These are phyloP conservation scores for Euplexia lucipara DNA, from an alignment of 2,888 invertebrate genomes.

Conservation along the genomic window DNA sequence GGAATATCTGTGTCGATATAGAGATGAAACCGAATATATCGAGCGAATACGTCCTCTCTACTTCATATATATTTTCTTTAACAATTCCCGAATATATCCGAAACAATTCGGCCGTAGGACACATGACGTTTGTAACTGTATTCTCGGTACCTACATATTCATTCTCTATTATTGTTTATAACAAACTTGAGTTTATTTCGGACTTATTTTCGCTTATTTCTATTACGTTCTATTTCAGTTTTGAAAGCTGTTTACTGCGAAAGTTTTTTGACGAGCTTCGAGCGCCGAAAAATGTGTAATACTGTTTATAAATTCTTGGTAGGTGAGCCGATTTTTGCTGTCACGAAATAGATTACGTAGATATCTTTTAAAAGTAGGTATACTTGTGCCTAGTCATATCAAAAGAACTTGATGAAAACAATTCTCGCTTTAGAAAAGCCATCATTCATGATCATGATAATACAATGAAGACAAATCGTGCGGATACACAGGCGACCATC, in stretches of 20 bases:
- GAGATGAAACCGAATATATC: constrained; percentile 48
- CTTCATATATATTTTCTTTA: constrained; percentile 45
- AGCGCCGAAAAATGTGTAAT: background rate
- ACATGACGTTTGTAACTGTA: constrained; percentile 28
- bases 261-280: background rate
- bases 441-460: constrained; percentile 1
- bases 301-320: background rate
- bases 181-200: constrained; percentile 1
- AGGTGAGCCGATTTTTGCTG: background rate
- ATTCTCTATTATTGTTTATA: background rate
- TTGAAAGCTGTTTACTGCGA: constrained; percentile 11
- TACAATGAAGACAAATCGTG: constrained; percentile 37
- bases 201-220: background rate
- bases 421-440: background rate
- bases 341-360: background rate
- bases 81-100: constrained; percentile 39
- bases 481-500: background rate
- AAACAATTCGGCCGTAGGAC: constrained; percentile 42
- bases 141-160: constrained; percentile 20
- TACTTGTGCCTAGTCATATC: background rate
- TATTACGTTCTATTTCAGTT: constrained; percentile 21
- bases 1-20: constrained; percentile 42
- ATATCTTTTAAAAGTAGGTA: background rate
- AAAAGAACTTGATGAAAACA: background rate
- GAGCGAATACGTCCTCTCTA: constrained; percentile 38